Percentiles rank a stretch among this genome's conserved stretches.
Evolutionary conservation across 2,113 vertebrate species (phyloP).

Genomic region (Chiloscyllium plagiosum): DNA sequence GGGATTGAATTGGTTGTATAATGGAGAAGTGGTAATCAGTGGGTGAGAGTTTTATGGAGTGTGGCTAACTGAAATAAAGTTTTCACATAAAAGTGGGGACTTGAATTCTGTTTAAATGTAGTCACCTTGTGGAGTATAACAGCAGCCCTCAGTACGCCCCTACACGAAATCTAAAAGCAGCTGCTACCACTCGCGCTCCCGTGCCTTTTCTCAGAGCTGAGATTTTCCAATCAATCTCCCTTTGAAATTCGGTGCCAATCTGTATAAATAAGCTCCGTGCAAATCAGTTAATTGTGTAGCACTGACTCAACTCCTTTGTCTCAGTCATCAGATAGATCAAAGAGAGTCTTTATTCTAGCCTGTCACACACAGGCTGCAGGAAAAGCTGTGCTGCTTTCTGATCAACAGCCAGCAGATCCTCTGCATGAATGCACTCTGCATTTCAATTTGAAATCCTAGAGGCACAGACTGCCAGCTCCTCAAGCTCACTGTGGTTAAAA

Average conservation of each 20-base stretch:
- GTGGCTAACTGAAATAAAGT: no score
- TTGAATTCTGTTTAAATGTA: no score
- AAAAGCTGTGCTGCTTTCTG: background rate
- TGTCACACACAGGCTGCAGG: constrained; percentile 1
- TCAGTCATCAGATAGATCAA: constrained; percentile 22
- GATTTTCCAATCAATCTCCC: background rate
- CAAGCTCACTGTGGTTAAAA: background rate
- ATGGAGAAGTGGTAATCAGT: no score
- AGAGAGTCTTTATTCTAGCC: constrained; percentile 5
- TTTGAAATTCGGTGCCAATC: background rate
- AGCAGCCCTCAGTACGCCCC: background rate
- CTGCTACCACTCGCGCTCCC: background rate
- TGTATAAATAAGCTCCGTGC: background rate
- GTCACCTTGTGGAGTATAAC: no score
- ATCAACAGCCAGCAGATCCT: background rate
- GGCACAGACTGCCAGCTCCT: background rate
- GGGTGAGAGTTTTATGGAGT: no score
- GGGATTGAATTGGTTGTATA: no score
- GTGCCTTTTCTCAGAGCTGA: background rate
- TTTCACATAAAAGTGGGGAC: no score
- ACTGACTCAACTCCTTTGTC: constrained; percentile 12
- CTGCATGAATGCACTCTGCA: background rate
- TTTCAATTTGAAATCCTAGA: background rate
- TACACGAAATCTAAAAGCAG: background rate
- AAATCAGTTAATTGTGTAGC: constrained; percentile 23